phyloP scores from a whole-genome alignment of 2,888 invertebrate genomes.

The Pollenia griseotomentosa region DNA sequence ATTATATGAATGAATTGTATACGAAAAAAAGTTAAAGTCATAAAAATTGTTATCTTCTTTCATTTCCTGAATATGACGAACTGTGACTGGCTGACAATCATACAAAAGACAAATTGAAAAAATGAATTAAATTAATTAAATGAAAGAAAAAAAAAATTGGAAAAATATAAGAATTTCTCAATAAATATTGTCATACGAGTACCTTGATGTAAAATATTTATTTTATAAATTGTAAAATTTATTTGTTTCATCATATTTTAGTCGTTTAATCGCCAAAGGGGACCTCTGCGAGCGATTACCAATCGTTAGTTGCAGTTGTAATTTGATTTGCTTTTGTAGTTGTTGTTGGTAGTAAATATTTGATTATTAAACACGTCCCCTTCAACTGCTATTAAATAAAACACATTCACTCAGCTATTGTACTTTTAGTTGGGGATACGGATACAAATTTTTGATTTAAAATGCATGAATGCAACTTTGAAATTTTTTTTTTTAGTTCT shows the following conservation, averaged over 20 bases:
- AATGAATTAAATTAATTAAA: slow-evolving; percentile 28
- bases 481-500: slow-evolving; percentile 25
- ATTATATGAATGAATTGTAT: slow-evolving; percentile 3
- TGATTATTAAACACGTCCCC: slow-evolving; percentile 55
- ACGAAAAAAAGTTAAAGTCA: slow-evolving; percentile 58
- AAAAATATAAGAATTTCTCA: slow-evolving; percentile 29
- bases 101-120: slow-evolving; percentile 26
- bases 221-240: slow-evolving; percentile 50
- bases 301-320: slow-evolving; percentile 25
- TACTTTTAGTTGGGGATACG: neutral
- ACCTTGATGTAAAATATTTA: neutral
- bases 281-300: neutral
- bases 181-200: slow-evolving; percentile 40
- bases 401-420: neutral
- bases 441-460: slow-evolving; percentile 1
- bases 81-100: slow-evolving; percentile 36
- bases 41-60: slow-evolving; percentile 70
- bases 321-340: neutral
- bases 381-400: slow-evolving; percentile 34
- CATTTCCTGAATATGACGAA: slow-evolving; percentile 71
- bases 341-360: slow-evolving; percentile 48
- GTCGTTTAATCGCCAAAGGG: neutral
- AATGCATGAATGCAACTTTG: slow-evolving; percentile 37
- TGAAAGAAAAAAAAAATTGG: slow-evolving; percentile 25
- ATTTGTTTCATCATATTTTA: slow-evolving; percentile 7